Base-by-base conservation (phyloP, 2,113 vertebrate genomes). In the Elaphurus davidianus region DNA sequence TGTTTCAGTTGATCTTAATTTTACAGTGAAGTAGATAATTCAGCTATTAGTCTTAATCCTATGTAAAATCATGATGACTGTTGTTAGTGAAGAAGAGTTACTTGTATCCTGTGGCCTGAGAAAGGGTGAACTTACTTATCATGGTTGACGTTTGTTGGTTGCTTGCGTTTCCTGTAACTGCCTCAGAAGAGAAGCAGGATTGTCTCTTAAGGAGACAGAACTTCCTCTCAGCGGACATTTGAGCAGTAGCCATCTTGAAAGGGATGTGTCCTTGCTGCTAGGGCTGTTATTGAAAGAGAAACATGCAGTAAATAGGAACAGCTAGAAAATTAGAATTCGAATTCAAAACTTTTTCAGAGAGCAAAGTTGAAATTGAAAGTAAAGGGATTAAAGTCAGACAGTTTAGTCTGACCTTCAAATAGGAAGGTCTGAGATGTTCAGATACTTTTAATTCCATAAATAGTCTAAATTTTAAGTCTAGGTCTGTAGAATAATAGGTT, bases 1-100 rank as follows among this genome's bases (percentile, higher is more conserved):
- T 81, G 54, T 81, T 84, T 96, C 64, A 74, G n/a, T 59, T 95
- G n/a, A 50, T 86, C 21, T 92, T 93, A 62, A 81, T 90, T 94
- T 90, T 94, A 52, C 45, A 87, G 3, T 74, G 67, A 79, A 52
- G 33, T 45, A 84, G 43, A 36, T 87, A 89, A 85, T 71, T 45
- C 83, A 78, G 23, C 76, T 25, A 3, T 40, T 59, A 27, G 5
- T 60, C 52, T 6, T 93, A 40, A 71, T 83, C 30, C 54, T 87
- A 13, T 28, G 14, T 62, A 79, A 11, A 30, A 47, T 67, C 62
- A 5, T 83, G 52, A 87, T 67, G 57, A 30, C n/a, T 55, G 6
- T 8, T 52, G n/a, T 64, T 67, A 91, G 21, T 89, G 76, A 93
- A 85, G 52, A 94, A 67, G 59, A 88, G 76, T 45, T 67, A 23